These are phyloP conservation scores for Apodemus speciosus DNA, from an alignment of 2,113 vertebrate genomes.

Conservation along the genomic window DNA sequence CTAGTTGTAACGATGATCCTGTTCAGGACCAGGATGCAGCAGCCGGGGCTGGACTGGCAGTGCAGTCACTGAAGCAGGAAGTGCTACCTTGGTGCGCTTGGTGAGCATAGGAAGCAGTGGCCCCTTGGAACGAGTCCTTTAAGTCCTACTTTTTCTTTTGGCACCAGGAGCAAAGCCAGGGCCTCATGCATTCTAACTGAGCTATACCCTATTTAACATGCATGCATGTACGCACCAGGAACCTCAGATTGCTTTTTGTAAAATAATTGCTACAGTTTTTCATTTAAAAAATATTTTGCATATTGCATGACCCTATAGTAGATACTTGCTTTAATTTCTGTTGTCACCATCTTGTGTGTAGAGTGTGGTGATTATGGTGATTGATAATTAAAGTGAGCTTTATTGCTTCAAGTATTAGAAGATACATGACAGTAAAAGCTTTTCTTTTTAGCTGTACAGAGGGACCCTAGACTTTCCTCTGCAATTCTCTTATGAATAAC, in stretches of 20 bases:
- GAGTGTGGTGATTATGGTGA: neutral
- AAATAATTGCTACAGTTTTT: neutral
- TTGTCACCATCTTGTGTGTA: neutral
- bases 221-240: neutral
- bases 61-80: neutral
- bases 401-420: conserved; percentile 21
- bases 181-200: neutral
- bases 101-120: neutral
- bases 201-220: neutral
- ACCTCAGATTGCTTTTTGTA: neutral
- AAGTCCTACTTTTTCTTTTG: neutral
- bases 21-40: neutral
- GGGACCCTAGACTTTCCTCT: neutral
- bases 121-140: neutral
- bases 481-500: neutral
- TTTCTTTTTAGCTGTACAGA: neutral
- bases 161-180: neutral
- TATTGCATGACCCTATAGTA: neutral
- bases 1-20: neutral
- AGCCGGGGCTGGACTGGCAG: neutral
- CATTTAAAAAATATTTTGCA: neutral
- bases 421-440: conserved; percentile 5
- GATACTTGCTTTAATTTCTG: neutral
- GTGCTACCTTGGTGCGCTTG: neutral
- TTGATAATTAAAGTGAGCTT: neutral